Base-by-base conservation (phyloP, 2,113 vertebrate genomes). In the Ctenodactylus gundi region DNA sequence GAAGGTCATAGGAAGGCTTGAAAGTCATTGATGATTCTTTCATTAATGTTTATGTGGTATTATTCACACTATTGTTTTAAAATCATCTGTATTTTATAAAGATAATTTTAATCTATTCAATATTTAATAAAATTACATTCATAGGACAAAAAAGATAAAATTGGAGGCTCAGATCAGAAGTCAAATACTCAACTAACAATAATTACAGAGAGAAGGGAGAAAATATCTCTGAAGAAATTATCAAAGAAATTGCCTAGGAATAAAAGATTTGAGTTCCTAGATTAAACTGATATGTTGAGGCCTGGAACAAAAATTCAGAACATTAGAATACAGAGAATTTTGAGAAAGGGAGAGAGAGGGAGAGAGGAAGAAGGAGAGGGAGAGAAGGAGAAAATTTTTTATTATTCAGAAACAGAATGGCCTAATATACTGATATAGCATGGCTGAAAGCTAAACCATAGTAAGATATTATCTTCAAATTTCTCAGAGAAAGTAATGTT, bases 221-320 rank as follows among this genome's bases (percentile, higher is more conserved):
- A 93, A 60, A 67, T 80, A 77, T 84, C 51, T 39, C 6, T 64
- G 3, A n/a, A 85, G n/a, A 68, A 92, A 88, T 76, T 51, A 68
- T 68, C 77, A 77, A 92, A 78, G 67, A 86, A 7, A 77, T 67
- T 15, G 6, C 36, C 13, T 15, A 60, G 41, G 81, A 92, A 86
- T 72, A 92, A 90, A 90, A n/a, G 41, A 67, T 86, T 18, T 68
- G 55, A 86, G 12, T 86, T 90, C 77, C 55, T 92, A 87, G 55
- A 86, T 53, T 89, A 36, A 72, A 65, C 18, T 23, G 64, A n/a
- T 31, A 70, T 86, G 34, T 46, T 62, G 77, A 83, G 29, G 7
- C 49, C 68, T 92, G 86, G 78, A 92, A 67, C 20, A 85, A 36
- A 76, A 64, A 81, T 85, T 95, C 39, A 72, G 29, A 94, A 83